These are phyloP conservation scores for Hermaeophaga mercurialis DNA, from an alignment of 2,888 invertebrate genomes.

Conservation along the genomic window DNA sequence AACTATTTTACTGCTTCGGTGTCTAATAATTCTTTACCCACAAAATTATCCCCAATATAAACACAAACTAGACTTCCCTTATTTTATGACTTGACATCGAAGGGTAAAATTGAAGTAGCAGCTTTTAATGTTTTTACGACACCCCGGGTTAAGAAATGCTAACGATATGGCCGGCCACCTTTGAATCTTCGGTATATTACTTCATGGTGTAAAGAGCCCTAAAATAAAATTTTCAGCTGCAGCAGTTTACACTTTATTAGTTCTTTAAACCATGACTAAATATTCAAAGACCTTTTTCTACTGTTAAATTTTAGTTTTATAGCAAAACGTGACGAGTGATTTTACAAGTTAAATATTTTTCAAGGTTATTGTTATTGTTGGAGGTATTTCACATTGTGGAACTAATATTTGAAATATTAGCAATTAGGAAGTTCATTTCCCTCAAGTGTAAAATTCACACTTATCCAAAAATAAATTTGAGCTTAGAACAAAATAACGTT, in stretches of 20 bases:
- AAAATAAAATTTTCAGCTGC: constrained; percentile 19
- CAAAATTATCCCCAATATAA: constrained; percentile 14
- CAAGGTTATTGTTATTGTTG: constrained; percentile 5
- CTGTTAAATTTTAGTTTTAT: constrained; percentile 10
- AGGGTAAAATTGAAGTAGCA: constrained; percentile 3
- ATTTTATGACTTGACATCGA: not conserved
- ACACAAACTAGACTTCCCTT: constrained; percentile 8
- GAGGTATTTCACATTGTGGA: not conserved
- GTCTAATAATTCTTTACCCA: no score
- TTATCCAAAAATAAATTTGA: no score
- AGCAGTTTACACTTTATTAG: constrained; percentile 19
- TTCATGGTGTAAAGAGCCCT: constrained; percentile 13
- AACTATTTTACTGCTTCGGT: not conserved
- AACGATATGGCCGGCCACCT: constrained; percentile 11
- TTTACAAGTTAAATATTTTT: constrained; percentile 14
- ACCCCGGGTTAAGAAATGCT: not conserved
- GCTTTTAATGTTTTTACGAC: constrained; percentile 6
- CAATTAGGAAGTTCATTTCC: no score
- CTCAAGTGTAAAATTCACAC: no score
- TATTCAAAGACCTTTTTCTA: constrained; percentile 8
- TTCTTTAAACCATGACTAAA: constrained; percentile 18
- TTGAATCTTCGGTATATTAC: not conserved
- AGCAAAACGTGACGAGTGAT: constrained; percentile 2
- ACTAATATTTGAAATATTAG: constrained; percentile 7
- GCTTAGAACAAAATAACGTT: no score